A percentile compares a stretch with the other conserved stretches of the same genome.
Evolutionary conservation across 1,140 invertebrate species (phyloP).

Genomic region (Holcopasites calliopsidis): DNA sequence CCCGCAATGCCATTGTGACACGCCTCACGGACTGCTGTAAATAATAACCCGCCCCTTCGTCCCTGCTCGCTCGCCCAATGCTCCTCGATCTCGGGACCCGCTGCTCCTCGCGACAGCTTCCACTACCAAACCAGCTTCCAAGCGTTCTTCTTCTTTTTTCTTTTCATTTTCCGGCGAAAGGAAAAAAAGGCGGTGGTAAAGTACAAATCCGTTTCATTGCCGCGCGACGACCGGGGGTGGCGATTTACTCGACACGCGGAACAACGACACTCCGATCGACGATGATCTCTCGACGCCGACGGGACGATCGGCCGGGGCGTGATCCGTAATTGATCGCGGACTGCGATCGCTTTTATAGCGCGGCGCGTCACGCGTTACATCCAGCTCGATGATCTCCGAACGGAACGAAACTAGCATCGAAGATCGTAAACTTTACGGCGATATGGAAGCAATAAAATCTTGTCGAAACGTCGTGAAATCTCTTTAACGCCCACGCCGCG

Average conservation of each 20-base stretch:
- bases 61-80: slow-evolving; percentile 35
- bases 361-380: slow-evolving; percentile 31
- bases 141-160: neutral
- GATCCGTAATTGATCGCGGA: slow-evolving; percentile 65
- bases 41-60: slow-evolving; percentile 64
- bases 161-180: neutral
- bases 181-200: neutral
- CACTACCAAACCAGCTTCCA: slow-evolving; percentile 27
- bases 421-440: slow-evolving; percentile 44
- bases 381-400: slow-evolving; percentile 42
- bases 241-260: neutral
- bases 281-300: slow-evolving; percentile 43
- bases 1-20: slow-evolving; percentile 78
- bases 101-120: slow-evolving; percentile 20
- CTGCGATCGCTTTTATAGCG: slow-evolving; percentile 56
- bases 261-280: neutral
- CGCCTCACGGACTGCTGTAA: slow-evolving; percentile 72
- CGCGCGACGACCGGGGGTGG: too few relatives aligned
- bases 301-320: slow-evolving; percentile 27
- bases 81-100: slow-evolving; percentile 19
- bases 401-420: slow-evolving; percentile 15
- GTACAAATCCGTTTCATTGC: too few relatives aligned
- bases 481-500: slow-evolving; percentile 26
- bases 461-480: slow-evolving; percentile 43
- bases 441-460: slow-evolving; percentile 54